Evolutionary conservation across 2,888 invertebrate species (phyloP), one percentile per base, ranked within the genome.

Genomic region (Yponomeuta plumbellus): DNA sequence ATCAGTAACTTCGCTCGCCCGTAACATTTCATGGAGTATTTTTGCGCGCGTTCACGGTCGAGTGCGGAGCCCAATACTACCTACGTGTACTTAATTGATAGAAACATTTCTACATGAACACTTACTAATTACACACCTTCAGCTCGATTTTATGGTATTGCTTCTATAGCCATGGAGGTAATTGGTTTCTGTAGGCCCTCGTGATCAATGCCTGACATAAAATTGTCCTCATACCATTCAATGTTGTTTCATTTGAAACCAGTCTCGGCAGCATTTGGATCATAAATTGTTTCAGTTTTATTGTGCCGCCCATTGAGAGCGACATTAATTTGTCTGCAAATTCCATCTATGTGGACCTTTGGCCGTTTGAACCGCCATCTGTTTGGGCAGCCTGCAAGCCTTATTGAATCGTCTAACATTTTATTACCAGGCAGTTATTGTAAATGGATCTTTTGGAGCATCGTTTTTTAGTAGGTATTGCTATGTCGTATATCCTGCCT

Each of bases 271-370:
- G 22, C 11, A 59, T 21, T 59, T 59, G 22, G 13, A 13, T 23
- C 59, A 59, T 11, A 23, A 20, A 52, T 22, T 64, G 52, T 52
- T 57, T 56, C 39, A 58, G 21, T 26, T 58, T 56, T 76, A 74
- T 74, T 65, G 68, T 74, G 39, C 73, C 73, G 70, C 71, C 68
- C 68, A 62, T 69, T 70, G 56, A 67, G 44, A 70, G 71, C n/a
- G 72, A 71, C 75, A 80, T 80, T 78, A 74, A 75, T 76, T 77
- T 71, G 85, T 84, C 84, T 84, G 80, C 78, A 73, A 79, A 84
- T 85, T 78, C 75, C 74, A 80, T 79, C 75, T 79, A 79, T 80
- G 79, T 72, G 70, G 74, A 76, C 72, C 74, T 66, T 71, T 61
- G 69, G 69, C 67, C 69, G 71, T 71, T 77, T 72, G 72, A 68